Percentiles rank a stretch among this genome's conserved stretches.
These are phyloP conservation scores for Cydia pomonella DNA, from an alignment of 1,140 invertebrate genomes.

Conservation along the genomic window DNA sequence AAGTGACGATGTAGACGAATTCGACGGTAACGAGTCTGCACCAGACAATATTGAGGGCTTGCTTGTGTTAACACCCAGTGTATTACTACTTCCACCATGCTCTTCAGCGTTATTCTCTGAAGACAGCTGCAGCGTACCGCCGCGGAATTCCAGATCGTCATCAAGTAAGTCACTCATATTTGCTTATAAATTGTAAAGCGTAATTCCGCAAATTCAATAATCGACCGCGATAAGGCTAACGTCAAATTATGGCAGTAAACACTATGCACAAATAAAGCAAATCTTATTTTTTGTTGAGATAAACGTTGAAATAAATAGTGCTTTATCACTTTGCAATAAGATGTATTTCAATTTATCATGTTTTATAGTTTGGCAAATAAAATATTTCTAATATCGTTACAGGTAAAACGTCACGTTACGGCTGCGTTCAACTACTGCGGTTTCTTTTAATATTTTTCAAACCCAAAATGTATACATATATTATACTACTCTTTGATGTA, in stretches of 20 bases:
- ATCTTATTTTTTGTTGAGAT: conserved; percentile 36
- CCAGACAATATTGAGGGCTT: conserved; percentile 72
- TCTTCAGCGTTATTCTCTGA: conserved; percentile 52
- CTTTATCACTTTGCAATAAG: background rate
- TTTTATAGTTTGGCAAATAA: background rate
- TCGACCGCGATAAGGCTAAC: conserved; percentile 58
- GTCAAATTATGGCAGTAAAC: conserved; percentile 36
- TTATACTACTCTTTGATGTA: too few relatives aligned
- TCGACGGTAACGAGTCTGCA: conserved; percentile 68
- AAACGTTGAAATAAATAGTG: background rate
- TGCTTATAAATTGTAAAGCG: conserved; percentile 30
- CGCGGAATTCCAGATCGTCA: conserved; percentile 74
- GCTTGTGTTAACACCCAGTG: conserved; percentile 41
- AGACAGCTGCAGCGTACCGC: conserved; percentile 72
- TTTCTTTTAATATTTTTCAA: too few relatives aligned
- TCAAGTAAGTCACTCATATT: conserved; percentile 71
- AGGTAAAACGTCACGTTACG: background rate
- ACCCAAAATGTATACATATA: too few relatives aligned
- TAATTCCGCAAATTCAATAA: conserved; percentile 55
- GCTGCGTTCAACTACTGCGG: too few relatives aligned
- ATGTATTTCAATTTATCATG: background rate
- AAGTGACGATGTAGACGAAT: conserved; percentile 66
- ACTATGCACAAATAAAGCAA: background rate
- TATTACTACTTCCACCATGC: conserved; percentile 49
- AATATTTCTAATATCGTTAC: background rate